Evolutionary conservation across 2,797 vertebrate genomes (phyloP), one percentile per base, ranked within the genome.

Genomic region (Tolypeutes matacus): DNA sequence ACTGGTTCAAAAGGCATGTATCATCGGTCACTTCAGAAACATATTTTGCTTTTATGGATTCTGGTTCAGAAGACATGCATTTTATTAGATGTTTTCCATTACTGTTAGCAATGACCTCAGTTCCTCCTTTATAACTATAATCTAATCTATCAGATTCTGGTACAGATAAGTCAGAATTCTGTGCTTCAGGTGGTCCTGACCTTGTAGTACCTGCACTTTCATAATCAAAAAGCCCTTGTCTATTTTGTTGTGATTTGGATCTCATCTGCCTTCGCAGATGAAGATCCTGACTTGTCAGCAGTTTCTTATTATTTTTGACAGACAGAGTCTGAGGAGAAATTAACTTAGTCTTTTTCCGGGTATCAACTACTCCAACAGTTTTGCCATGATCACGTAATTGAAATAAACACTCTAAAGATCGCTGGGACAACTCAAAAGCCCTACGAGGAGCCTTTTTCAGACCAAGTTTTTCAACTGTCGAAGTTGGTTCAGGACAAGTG

Each of bases 361-460:
- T 23, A 0, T 86, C 93, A 4, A 98, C 93, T 12, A 97, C 91
- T 23, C 98, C 98, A 0, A 98, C 98, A 0, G 86, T 97, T 96
- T 98, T 98, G 7, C 99, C 99, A 3, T 99, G 80, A 73, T 97
- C 97, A 25, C 99, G 98, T 77, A 99, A 93, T 10, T 94, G 56
- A 10, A 42, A 97, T 4, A 99, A 7, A 2, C 51, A 96, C 3
- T 98, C 98, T 34, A 98, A 90, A 1, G 99, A 98, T 25, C 98
- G 96, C 86, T 99, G 99, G 1, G 99, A 99, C 76, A 99, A 84
- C 0, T 99, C 98, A 0, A 98, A 98, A 0, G 99, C 99, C 92
- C 76, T 98, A 53, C 99, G 98, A 8, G 98, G 98, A 0, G 89
- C 98, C 95, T 99, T 99, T 87, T 99, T 99, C 64, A 99, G 95